Evolutionary conservation across 2,113 vertebrate species (phyloP), one percentile per base, ranked within the genome.

Genomic region (Paraplagusia blochii): DNA sequence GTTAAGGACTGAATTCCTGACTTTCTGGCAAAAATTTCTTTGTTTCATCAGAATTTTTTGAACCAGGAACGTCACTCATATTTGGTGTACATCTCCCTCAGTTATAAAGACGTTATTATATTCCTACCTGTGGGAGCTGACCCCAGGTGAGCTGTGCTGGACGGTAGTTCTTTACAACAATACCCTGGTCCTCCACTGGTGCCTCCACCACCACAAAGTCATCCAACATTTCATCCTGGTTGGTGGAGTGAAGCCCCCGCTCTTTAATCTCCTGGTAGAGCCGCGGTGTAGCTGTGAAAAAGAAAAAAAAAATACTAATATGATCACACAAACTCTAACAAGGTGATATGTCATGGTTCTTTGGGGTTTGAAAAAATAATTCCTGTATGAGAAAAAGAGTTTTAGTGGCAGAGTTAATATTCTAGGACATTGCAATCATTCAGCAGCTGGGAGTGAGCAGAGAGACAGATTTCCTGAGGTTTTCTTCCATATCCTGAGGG

Each of bases 201-300:
- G 72, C 44, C 12, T 88, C 91, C 6, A 85, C 80, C 0, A 90
- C 87, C 65, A 72, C 53, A 33, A 85, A 16, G 8, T 92, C 84
- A 4, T 94, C 92, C 0, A 88, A 86, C 1, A 90, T 80, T 53
- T 91, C 40, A 2, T 96, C 94, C 0, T 92, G 91, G 82, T 82
- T 85, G 57, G 91, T 88, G 1, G 91, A 90, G 79, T 92, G 92
- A 58, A 99, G 90, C 1, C 96, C 97, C 33, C 94, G 88, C 83
- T 99, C 97, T 8, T 90, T 88, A 78, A 98, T 93, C 80, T 99
- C 94, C 90, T 99, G 97, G 65, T 99, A 99, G 56, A 99, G 87
- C 33, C 44, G 72, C 0, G 95, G 96, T 14, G 85, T 85, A 1
- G 87, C 87, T 88, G 70, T 17, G 47, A 34, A 53, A 7, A 14